Evolutionary conservation across 1,140 invertebrate species (phyloP), one percentile per base, ranked within the genome.

Genomic region (Platorchestia sp.): DNA sequence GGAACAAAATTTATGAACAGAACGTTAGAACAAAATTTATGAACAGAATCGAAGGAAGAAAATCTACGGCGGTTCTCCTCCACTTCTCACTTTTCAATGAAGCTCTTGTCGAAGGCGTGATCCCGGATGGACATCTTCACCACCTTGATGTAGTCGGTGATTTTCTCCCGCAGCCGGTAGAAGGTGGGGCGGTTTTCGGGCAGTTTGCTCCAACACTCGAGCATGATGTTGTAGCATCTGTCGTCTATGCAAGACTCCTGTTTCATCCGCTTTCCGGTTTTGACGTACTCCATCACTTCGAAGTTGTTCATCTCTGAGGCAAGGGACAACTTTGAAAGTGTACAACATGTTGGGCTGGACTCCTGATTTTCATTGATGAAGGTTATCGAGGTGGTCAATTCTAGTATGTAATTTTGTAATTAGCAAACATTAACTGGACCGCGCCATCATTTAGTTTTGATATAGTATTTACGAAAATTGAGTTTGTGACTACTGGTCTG

Each of bases 181-280:
- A 99, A 99, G 0, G 99, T 99, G 40, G 99, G 99, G 97, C 99
- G 97, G 97, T 99, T 98, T 96, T 99, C 99, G 0, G 99, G 98
- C 95, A 98, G 98, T 7, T 98, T 98, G 97, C 99, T 99, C 99
- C 99, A 99, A 97, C 99, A 99, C 96, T 99, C 98, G 7, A 99
- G 97, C 98, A 99, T 99, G 95, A 99, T 97, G 96, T 98, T 98
- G 97, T 99, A 99, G 96, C 44, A 90, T 36, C 87, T 42, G 41
- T 90, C 41, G 87, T 42, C 41, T 10, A 90, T 90, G 41, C 10
- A 1, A 0, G 22, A 14, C 14, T 42, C 87, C 44, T 90, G 87
- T 27, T 90, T 42, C 41, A 90, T 90, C 0, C 87, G 22, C 10
- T 90, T 90, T 16, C 87, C 87, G 3, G 10, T 36, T 41, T 43